Evolutionary conservation across 2,888 invertebrate species (phyloP).

Genomic region (Acrobasis suavella): DNA sequence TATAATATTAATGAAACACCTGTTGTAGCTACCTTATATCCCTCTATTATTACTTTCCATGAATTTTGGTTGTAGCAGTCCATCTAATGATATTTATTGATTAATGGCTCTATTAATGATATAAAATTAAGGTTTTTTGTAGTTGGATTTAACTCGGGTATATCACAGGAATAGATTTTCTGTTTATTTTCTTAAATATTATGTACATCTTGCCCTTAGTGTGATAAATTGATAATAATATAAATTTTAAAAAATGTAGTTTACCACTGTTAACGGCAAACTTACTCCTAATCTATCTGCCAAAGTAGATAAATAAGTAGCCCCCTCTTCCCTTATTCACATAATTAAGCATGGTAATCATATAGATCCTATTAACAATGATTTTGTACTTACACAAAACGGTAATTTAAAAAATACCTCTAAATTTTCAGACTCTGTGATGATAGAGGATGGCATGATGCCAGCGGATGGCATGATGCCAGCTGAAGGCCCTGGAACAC

Average conservation of each 20-base stretch:
- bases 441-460: constrained; percentile 46
- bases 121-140: too few relatives aligned
- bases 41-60: too few relatives aligned
- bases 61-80: too few relatives aligned
- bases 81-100: too few relatives aligned
- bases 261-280: too few relatives aligned
- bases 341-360: not conserved
- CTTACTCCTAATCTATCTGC: not conserved
- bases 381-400: not conserved
- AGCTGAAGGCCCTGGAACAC: constrained; percentile 40
- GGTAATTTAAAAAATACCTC: not conserved
- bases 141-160: too few relatives aligned
- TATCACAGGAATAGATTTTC: too few relatives aligned
- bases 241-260: too few relatives aligned
- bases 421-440: constrained; percentile 13
- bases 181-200: not conserved
- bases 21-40: too few relatives aligned
- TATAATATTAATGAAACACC: too few relatives aligned
- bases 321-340: not conserved
- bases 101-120: too few relatives aligned
- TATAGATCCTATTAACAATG: not conserved
- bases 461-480: constrained; percentile 49
- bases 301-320: not conserved
- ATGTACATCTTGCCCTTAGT: not conserved
- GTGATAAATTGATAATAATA: too few relatives aligned